Conservation (phyloP, 2,113 vertebrate genomes). For the Scomber scombrus region DNA sequence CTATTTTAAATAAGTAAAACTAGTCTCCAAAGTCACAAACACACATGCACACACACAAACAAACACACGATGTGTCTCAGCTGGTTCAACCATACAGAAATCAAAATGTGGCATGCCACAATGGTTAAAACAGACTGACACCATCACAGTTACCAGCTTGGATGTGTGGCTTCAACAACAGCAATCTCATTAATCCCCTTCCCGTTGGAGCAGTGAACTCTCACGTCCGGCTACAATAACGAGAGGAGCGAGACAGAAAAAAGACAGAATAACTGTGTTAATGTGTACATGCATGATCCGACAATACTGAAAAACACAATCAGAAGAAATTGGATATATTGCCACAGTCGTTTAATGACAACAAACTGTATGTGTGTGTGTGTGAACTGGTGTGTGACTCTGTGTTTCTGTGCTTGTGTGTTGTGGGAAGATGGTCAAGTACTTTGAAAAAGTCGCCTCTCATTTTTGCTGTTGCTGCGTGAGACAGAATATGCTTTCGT, state of each 20-base stretch:
- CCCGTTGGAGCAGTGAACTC: slow-evolving; percentile 1
- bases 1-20: slow-evolving; percentile 16
- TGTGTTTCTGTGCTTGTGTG: slow-evolving; percentile 67
- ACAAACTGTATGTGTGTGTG: slow-evolving; percentile 59
- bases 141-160: neutral
- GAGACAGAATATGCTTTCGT: slow-evolving; percentile 54
- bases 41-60: neutral
- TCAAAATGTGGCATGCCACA: neutral
- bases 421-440: slow-evolving; percentile 68
- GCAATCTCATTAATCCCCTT: neutral
- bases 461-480: slow-evolving; percentile 43
- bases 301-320: slow-evolving; percentile 41
- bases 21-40: slow-evolving; percentile 8
- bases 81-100: slow-evolving; percentile 11
- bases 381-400: slow-evolving; percentile 46
- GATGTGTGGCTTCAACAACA: slow-evolving; percentile 26
- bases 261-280: slow-evolving; percentile 34
- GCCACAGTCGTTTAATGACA: slow-evolving; percentile 54
- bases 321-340: slow-evolving; percentile 49
- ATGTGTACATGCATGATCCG: slow-evolving; percentile 60
- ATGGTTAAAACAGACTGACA: neutral
- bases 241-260: slow-evolving; percentile 21
- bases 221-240: slow-evolving; percentile 1
- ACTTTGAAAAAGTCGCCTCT: slow-evolving; percentile 71
- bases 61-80: slow-evolving; percentile 1